Percentiles rank a stretch among this genome's conserved stretches.
Conservation (phyloP, 2,113 vertebrate genomes). For the Junco hyemalis region DNA sequence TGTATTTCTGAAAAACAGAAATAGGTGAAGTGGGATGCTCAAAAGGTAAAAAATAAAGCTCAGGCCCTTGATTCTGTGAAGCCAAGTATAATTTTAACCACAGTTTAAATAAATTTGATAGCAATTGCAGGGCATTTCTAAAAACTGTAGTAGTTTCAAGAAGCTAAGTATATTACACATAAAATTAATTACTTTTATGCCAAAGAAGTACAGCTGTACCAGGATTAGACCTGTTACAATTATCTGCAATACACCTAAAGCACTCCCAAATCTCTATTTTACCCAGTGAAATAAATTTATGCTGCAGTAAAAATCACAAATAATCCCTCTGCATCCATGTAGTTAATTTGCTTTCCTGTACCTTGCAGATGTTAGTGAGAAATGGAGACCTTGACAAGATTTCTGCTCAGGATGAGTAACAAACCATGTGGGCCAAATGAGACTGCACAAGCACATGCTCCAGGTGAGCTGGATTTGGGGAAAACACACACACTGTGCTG, state of each 20-base stretch:
- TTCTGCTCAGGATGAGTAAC: not conserved
- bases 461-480: not conserved
- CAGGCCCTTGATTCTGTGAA: not conserved
- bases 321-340: not conserved
- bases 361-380: not conserved
- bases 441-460: not conserved
- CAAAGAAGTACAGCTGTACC: not conserved
- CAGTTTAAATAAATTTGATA: not conserved
- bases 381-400: not conserved
- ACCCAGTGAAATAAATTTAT: not conserved
- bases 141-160: not conserved
- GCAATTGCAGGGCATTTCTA: not conserved
- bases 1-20: not conserved
- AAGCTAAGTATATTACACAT: not conserved
- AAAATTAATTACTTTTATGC: not conserved
- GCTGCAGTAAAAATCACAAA: not conserved
- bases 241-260: not conserved
- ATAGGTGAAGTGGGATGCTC: not conserved
- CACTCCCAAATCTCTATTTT: not conserved
- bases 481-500: not conserved
- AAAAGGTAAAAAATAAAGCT: not conserved
- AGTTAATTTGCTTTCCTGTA: not conserved
- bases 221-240: not conserved
- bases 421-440: not conserved
- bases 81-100: not conserved